phyloP scores from a whole-genome alignment of 2,888 invertebrate genomes.

The Oeneis ivallda region DNA sequence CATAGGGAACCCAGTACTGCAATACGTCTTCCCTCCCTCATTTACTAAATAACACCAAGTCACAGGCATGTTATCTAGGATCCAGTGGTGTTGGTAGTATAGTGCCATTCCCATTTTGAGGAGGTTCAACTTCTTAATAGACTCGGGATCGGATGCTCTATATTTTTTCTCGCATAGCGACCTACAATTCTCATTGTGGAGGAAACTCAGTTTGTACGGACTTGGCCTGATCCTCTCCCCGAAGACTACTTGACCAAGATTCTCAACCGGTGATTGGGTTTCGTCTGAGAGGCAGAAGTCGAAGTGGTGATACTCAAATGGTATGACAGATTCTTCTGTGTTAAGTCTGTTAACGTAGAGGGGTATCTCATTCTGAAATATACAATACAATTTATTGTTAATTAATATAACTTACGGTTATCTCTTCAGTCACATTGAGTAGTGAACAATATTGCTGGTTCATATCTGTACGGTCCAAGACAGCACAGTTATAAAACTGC shows the following conservation, averaged over 20 bases:
- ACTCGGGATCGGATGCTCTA: conserved; percentile 82
- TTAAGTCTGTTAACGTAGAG: conserved; percentile 98
- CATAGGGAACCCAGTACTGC: conserved; percentile 98
- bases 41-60: conserved; percentile 96
- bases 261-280: conserved; percentile 95
- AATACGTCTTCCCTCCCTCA: conserved; percentile 87
- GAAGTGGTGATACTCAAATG: conserved; percentile 98
- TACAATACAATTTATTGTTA: conserved; percentile 5
- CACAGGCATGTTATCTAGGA: conserved; percentile 99
- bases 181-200: conserved; percentile 85
- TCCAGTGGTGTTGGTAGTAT: conserved; percentile 99
- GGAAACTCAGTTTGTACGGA: conserved; percentile 93
- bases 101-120: conserved; percentile 95
- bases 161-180: conserved; percentile 86
- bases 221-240: conserved; percentile 99
- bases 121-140: conserved; percentile 87
- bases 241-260: conserved; percentile 99
- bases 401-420: no score
- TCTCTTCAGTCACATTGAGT: no score
- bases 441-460: no score
- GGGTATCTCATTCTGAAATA: conserved; percentile 91
- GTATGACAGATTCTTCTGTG: conserved; percentile 98
- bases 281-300: conserved; percentile 94
- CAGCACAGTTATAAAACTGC: no score
- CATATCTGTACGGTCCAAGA: no score